Conservation (phyloP, 2,888 invertebrate genomes). For the Nasonovia ribisnigri region DNA sequence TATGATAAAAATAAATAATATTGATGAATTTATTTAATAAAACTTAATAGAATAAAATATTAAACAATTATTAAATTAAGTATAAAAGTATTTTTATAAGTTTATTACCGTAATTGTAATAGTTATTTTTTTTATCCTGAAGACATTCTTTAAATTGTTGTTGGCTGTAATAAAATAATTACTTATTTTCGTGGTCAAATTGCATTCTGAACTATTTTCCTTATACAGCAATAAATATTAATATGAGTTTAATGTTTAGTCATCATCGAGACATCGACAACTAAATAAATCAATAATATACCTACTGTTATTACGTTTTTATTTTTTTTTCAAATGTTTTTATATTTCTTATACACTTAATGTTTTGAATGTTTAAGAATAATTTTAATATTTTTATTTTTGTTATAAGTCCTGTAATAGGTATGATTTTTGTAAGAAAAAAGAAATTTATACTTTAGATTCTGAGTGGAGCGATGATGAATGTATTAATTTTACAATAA, state of each 20-base stretch:
- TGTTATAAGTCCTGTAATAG: neutral
- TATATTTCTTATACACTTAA: neutral
- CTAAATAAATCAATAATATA: neutral
- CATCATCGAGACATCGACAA: slow-evolving; percentile 8
- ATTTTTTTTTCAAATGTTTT: neutral
- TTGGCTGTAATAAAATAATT: neutral
- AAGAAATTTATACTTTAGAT: no score
- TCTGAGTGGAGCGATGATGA: no score
- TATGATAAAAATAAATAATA: neutral
- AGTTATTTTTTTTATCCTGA: neutral
- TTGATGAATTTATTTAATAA: neutral
- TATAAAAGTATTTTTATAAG: neutral
- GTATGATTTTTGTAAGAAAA: neutral
- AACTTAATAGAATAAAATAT: neutral
- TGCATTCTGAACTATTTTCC: neutral
- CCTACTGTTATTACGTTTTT: neutral
- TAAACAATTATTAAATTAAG: neutral
- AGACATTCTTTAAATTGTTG: slow-evolving; percentile 20
- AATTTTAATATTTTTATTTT: neutral
- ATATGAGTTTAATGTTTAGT: slow-evolving; percentile 22
- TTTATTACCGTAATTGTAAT: neutral
- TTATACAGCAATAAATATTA: slow-evolving; percentile 27
- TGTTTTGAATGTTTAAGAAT: neutral
- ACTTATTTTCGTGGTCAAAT: slow-evolving; percentile 9
- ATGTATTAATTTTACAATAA: no score